Conservation (phyloP, 2,888 invertebrate species). For the Hedychridium roseum region DNA sequence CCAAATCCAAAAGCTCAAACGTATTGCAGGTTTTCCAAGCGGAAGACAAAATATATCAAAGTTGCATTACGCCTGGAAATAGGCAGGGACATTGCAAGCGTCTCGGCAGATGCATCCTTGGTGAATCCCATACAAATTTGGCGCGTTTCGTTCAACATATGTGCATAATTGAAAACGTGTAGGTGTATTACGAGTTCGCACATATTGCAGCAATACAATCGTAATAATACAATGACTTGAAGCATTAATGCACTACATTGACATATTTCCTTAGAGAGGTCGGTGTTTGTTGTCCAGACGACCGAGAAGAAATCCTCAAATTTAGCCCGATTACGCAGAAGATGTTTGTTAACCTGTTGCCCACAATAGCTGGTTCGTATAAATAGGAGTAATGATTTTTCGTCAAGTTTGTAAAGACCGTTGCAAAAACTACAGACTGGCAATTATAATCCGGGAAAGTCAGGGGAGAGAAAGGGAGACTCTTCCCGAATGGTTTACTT, state of each 20-base stretch:
- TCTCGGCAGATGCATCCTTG: slow-evolving; percentile 68
- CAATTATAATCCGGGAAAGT: no score
- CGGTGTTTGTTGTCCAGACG: slow-evolving; percentile 80
- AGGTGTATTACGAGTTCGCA: no score
- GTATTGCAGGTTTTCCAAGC: slow-evolving; percentile 60
- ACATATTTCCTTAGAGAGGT: no score
- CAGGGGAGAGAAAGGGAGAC: no score
- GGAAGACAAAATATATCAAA: slow-evolving; percentile 70
- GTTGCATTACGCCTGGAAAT: slow-evolving; percentile 69
- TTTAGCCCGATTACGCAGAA: slow-evolving; percentile 14
- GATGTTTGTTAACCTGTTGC: slow-evolving; percentile 37
- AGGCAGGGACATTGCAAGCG: slow-evolving; percentile 75
- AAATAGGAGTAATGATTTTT: no score
- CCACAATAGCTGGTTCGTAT: slow-evolving; percentile 43
- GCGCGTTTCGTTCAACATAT: slow-evolving; percentile 72
- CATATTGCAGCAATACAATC: no score
- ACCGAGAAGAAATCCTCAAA: slow-evolving; percentile 49
- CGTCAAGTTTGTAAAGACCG: no score
- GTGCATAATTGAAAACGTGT: slow-evolving; percentile 75
- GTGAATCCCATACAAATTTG: slow-evolving; percentile 69
- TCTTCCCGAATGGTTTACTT: no score
- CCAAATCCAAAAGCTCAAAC: slow-evolving; percentile 1
- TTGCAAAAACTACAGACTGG: no score
- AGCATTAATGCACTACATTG: no score
- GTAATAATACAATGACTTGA: no score